These are phyloP conservation scores for Craseonycteris thonglongyai DNA, from an alignment of 2,113 vertebrate species.

Conservation along the genomic window DNA sequence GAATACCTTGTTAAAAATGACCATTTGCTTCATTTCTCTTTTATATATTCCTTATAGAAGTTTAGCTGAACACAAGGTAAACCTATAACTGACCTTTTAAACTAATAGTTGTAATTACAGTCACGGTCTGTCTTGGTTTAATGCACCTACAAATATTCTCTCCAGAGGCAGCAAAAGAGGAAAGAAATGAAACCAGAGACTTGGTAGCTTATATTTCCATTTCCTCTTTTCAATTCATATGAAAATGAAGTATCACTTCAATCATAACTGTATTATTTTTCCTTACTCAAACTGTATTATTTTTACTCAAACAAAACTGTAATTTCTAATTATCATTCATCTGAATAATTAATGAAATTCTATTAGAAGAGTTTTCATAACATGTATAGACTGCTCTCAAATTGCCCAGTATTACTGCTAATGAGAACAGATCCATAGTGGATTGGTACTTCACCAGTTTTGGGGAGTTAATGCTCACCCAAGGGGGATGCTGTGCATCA, in stretches of 20 bases:
- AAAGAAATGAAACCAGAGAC: slow-evolving; percentile 50
- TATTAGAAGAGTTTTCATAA: slow-evolving; percentile 5
- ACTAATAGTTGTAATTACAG: slow-evolving; percentile 8
- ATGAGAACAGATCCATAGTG: slow-evolving; percentile 7
- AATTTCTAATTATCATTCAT: slow-evolving; percentile 57
- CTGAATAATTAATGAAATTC: slow-evolving; percentile 60
- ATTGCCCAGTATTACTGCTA: slow-evolving; percentile 10
- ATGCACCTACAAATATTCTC: not conserved
- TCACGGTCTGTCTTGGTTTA: not conserved
- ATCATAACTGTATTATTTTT: slow-evolving; percentile 43
- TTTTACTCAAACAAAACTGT: slow-evolving; percentile 57
- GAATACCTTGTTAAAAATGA: slow-evolving; percentile 25
- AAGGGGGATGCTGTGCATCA: not conserved
- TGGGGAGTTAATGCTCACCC: not conserved
- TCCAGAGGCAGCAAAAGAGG: not conserved
- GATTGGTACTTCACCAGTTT: not conserved
- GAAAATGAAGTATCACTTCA: not conserved
- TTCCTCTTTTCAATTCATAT: not conserved
- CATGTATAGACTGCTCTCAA: slow-evolving; percentile 37
- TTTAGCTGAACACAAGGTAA: not conserved
- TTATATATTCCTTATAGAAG: not conserved
- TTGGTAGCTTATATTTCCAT: slow-evolving; percentile 42
- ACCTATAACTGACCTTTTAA: not conserved
- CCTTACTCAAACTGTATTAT: slow-evolving; percentile 59
- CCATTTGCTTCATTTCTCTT: not conserved